These are phyloP conservation scores for Aeoliscus strigatus DNA, from an alignment of 2,797 vertebrate genomes.

Conservation along the genomic window DNA sequence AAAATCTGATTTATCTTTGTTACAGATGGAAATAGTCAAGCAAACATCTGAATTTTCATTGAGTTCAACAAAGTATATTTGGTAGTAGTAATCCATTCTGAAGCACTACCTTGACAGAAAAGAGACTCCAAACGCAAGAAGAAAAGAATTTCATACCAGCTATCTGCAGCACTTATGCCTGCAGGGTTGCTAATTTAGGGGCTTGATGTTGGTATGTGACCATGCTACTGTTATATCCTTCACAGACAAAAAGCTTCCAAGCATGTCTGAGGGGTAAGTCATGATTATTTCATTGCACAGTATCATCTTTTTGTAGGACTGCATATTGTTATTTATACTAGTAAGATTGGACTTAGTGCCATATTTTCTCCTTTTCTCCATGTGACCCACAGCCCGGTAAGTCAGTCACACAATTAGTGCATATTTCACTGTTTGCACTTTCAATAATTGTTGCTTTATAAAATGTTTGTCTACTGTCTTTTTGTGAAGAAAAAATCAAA, in stretches of 20 bases:
- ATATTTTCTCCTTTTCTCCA: constrained; percentile 4
- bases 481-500: constrained; percentile 62
- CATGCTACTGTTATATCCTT: constrained; percentile 15
- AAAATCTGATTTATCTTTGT: too few relatives aligned
- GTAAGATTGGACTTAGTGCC: constrained; percentile 33
- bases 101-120: not conserved
- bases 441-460: not conserved
- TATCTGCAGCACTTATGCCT: constrained; percentile 14
- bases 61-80: too few relatives aligned
- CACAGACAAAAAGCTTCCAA: constrained; percentile 32
- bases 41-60: too few relatives aligned
- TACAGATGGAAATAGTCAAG: too few relatives aligned
- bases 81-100: not conserved
- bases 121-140: not conserved
- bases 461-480: constrained; percentile 1
- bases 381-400: constrained; percentile 52
- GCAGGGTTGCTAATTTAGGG: constrained; percentile 29
- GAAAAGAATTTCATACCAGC: constrained; percentile 22
- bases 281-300: not conserved
- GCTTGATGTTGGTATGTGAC: constrained; percentile 19
- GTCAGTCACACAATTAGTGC: constrained; percentile 5
- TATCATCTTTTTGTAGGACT: not conserved
- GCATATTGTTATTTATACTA: constrained; percentile 14
- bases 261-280: constrained; percentile 78
- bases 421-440: constrained; percentile 1